A percentile compares a stretch with the other conserved stretches of the same genome.
Conservation (phyloP, 1,140 invertebrate species). For the Drosophila asahinai region DNA sequence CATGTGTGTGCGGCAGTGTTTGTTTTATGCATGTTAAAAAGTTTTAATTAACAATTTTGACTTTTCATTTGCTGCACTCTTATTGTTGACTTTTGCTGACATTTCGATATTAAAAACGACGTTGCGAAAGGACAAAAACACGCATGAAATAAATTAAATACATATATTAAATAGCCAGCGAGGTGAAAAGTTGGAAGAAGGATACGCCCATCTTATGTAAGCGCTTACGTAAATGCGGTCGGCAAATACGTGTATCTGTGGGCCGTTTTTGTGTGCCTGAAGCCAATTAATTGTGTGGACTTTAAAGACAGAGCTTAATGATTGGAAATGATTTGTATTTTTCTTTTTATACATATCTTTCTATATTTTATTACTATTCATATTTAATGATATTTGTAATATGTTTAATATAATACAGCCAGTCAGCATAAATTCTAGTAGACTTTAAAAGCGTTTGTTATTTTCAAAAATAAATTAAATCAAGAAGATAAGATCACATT, state of each 20-base stretch:
- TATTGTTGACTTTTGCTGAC: conserved; percentile 78
- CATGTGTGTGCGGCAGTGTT: conserved; percentile 53
- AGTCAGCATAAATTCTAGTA: background rate
- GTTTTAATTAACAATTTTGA: conserved; percentile 83
- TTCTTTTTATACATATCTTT: too few species aligned
- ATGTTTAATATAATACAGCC: background rate
- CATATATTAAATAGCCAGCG: conserved; percentile 6
- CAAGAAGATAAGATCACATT: too few species aligned
- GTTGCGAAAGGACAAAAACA: conserved; percentile 23
- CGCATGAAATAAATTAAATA: conserved; percentile 30
- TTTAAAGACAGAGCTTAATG: background rate
- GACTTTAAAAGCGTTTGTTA: background rate
- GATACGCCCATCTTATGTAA: conserved; percentile 49
- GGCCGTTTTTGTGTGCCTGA: conserved; percentile 3
- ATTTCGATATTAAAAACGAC: conserved; percentile 56
- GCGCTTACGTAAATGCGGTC: conserved; percentile 18
- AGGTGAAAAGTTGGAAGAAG: background rate
- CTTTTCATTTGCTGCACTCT: conserved; percentile 70
- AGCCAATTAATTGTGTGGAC: conserved; percentile 28
- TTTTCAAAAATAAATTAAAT: background rate
- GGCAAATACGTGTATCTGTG: conserved; percentile 9
- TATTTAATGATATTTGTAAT: too few species aligned
- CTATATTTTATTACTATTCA: too few species aligned
- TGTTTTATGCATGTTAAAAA: conserved; percentile 80
- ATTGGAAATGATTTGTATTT: background rate